phyloP scores from a whole-genome alignment of 2,797 vertebrate species.

The Menidia menidia region DNA sequence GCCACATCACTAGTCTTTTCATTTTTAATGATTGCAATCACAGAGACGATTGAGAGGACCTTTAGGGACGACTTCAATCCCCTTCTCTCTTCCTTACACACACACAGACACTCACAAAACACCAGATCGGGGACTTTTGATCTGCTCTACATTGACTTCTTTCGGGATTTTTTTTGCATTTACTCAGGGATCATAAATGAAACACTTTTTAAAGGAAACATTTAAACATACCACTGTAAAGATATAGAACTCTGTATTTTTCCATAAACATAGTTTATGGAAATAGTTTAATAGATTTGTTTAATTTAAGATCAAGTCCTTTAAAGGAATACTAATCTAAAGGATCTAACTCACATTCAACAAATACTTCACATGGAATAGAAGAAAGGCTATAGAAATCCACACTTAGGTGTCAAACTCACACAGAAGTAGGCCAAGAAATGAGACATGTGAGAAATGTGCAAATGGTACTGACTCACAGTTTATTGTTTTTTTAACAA shows the following conservation, averaged over 20 bases:
- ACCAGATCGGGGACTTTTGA: slow-evolving; percentile 25
- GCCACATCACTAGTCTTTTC: slow-evolving; percentile 24
- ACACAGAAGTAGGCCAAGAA: no score
- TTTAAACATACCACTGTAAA: background rate
- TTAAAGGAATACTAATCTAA: no score
- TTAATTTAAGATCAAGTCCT: no score
- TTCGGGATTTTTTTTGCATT: background rate
- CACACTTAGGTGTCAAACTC: no score
- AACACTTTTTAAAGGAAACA: background rate
- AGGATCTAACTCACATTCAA: no score
- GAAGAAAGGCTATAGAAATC: no score
- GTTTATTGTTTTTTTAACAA: no score
- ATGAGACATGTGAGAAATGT: no score
- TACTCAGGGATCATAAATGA: slow-evolving; percentile 6
- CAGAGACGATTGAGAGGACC: slow-evolving; percentile 11
- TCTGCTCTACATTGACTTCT: slow-evolving; percentile 27
- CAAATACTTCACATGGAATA: no score
- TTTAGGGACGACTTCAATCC: slow-evolving; percentile 30
- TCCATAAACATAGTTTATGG: background rate
- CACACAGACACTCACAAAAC: background rate
- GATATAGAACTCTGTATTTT: background rate
- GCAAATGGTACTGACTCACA: no score
- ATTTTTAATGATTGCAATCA: slow-evolving; percentile 36
- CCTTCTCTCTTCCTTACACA: background rate
- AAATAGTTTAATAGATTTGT: background rate